Percentiles rank a stretch among this genome's conserved stretches.
These are phyloP conservation scores for Verasper variegatus DNA, from an alignment of 2,113 vertebrate species.

Conservation along the genomic window DNA sequence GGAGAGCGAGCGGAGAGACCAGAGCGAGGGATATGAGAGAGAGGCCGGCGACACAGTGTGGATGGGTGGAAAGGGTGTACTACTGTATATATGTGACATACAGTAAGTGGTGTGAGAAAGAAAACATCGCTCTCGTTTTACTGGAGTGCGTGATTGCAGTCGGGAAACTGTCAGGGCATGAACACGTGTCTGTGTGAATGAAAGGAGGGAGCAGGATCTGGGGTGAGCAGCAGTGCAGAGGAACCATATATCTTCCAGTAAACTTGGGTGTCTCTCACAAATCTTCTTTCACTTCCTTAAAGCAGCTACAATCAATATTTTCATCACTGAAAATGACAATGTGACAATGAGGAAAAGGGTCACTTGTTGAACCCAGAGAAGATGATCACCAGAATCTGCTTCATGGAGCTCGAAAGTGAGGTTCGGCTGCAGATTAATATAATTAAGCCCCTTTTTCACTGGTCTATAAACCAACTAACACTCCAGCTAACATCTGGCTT, in stretches of 20 bases:
- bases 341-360: background rate
- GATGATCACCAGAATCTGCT: background rate
- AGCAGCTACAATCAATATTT: background rate
- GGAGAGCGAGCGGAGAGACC: slow-evolving; percentile 17
- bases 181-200: slow-evolving; percentile 15
- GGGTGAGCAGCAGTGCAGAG: background rate
- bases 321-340: background rate
- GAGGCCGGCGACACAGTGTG: slow-evolving; percentile 21
- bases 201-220: background rate
- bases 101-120: slow-evolving; percentile 8
- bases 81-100: slow-evolving; percentile 8
- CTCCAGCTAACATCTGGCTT: no score
- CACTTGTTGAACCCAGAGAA: background rate
- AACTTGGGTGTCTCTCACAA: slow-evolving; percentile 16
- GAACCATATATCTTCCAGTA: no score
- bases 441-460: no score
- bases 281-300: background rate
- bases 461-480: no score
- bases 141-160: slow-evolving; percentile 26
- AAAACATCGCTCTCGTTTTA: slow-evolving; percentile 43
- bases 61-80: slow-evolving; percentile 1
- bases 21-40: slow-evolving; percentile 27
- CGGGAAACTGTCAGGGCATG: slow-evolving; percentile 52
- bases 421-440: no score
- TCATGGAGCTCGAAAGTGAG: background rate